These are phyloP conservation scores for Bombycilla garrulus DNA, from an alignment of 2,113 vertebrate species.

Conservation along the genomic window DNA sequence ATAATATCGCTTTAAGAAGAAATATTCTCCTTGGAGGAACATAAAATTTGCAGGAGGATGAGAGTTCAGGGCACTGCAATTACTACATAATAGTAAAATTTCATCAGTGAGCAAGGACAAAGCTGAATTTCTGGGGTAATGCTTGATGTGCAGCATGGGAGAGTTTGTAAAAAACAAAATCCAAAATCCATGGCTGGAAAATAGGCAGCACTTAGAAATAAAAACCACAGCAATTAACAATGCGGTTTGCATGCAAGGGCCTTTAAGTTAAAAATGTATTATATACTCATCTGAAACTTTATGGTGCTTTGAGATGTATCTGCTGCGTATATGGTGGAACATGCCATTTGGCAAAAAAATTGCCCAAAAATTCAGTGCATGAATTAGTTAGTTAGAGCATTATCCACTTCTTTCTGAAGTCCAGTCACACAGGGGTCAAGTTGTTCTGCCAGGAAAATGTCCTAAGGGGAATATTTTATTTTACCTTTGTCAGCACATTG, in stretches of 20 bases:
- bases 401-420: background rate
- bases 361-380: background rate
- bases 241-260: background rate
- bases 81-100: background rate
- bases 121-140: background rate
- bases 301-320: background rate
- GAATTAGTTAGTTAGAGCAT: background rate
- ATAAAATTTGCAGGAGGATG: background rate
- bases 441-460: slow-evolving; percentile 46
- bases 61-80: slow-evolving; percentile 12
- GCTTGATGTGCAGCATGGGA: background rate
- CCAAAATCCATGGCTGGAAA: background rate
- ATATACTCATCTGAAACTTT: background rate
- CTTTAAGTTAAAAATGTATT: background rate
- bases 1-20: slow-evolving; percentile 17
- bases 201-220: background rate
- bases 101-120: background rate
- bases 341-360: background rate
- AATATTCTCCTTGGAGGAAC: background rate
- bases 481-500: slow-evolving; percentile 23
- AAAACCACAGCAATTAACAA: background rate
- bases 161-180: background rate
- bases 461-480: slow-evolving; percentile 37
- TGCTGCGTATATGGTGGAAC: background rate
- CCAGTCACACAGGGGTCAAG: background rate